Conservation (phyloP, 2,113 vertebrate genomes). For the Nanger granti region DNA sequence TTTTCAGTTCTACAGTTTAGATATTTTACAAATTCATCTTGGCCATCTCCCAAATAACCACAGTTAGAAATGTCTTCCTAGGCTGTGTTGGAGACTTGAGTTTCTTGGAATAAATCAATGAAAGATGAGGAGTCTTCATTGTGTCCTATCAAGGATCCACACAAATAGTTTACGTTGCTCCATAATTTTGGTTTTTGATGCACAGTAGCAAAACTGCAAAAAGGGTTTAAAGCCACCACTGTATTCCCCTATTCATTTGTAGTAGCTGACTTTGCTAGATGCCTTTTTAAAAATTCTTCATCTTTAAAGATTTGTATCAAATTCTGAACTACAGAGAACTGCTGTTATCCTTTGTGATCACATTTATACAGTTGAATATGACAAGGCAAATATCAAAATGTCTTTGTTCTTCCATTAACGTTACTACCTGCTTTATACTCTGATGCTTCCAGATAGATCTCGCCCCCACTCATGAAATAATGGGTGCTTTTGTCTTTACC, state of each 20-base stretch:
- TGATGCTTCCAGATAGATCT: neutral
- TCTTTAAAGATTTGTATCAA: neutral
- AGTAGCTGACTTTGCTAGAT: slow-evolving; percentile 19
- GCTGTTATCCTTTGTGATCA: neutral
- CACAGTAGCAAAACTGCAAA: neutral
- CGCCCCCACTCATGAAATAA: neutral
- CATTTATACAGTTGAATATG: neutral
- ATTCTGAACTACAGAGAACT: neutral
- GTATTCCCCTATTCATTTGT: neutral
- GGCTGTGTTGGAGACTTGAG: neutral
- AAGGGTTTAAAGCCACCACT: neutral
- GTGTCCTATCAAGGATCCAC: neutral
- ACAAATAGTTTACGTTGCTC: neutral
- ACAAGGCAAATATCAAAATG: neutral
- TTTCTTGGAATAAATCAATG: neutral
- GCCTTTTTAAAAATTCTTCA: neutral
- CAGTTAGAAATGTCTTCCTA: neutral
- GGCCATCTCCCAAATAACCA: neutral
- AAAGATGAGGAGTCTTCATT: neutral
- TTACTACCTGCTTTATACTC: neutral
- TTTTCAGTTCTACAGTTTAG: neutral
- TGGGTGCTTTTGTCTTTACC: slow-evolving; percentile 24
- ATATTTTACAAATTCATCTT: neutral
- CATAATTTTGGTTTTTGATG: neutral
- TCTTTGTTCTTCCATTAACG: neutral